Evolutionary conservation across 2,113 vertebrate genomes (phyloP).

Genomic region (Orthonyx spaldingii): DNA sequence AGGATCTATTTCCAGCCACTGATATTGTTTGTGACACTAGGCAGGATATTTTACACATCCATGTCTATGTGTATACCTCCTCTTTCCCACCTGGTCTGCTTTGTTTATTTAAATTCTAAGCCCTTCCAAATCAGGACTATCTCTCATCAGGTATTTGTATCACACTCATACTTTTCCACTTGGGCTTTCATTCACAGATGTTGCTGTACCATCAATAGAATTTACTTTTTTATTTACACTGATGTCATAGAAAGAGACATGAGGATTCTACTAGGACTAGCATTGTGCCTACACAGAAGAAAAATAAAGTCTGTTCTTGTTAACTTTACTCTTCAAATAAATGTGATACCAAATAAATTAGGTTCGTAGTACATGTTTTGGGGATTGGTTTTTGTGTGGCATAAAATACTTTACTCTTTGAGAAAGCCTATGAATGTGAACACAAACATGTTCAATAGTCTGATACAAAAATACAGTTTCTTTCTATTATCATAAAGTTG

Average conservation of each 20-base stretch:
- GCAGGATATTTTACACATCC: background rate
- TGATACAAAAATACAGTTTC: background rate
- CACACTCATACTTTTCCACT: background rate
- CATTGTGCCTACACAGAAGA: background rate
- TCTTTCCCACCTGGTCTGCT: background rate
- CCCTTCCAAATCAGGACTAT: background rate
- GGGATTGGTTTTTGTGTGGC: background rate
- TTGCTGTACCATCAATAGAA: background rate
- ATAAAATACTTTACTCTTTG: background rate
- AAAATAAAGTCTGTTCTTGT: background rate
- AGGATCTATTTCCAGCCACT: background rate
- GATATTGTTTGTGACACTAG: background rate
- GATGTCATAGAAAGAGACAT: background rate
- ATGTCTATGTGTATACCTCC: background rate
- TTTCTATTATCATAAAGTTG: background rate
- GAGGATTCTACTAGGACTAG: background rate
- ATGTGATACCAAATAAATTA: background rate
- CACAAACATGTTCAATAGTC: background rate
- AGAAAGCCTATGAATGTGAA: background rate
- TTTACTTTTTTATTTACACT: background rate
- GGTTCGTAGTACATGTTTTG: background rate
- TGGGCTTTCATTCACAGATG: background rate
- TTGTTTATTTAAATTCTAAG: background rate
- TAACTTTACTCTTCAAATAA: background rate
- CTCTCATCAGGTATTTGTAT: background rate